Evolutionary conservation across 2,888 invertebrate genomes (phyloP).

Genomic region (Scaptomyza caliginosa): DNA sequence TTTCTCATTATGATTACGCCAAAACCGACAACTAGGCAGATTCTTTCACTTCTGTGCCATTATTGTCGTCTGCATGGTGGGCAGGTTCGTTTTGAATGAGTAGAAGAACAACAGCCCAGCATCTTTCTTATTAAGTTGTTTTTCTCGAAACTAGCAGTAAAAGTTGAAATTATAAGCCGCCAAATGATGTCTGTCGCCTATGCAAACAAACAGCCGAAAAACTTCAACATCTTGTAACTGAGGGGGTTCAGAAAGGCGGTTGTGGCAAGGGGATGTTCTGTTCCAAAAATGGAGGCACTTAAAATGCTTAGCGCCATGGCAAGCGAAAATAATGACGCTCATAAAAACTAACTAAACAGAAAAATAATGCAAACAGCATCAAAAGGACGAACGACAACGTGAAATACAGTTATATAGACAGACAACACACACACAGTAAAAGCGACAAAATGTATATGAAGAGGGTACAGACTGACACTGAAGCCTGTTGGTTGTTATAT

Average conservation of each 20-base stretch:
- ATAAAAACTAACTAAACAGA: conserved; percentile 79
- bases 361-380: conserved; percentile 59
- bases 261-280: background rate
- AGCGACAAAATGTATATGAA: background rate
- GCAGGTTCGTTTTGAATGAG: conserved; percentile 13
- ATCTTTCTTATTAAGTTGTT: conserved; percentile 61
- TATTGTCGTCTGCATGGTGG: background rate
- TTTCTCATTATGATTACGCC: conserved; percentile 15
- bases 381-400: conserved; percentile 49
- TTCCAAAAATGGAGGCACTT: conserved; percentile 60
- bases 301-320: conserved; percentile 78
- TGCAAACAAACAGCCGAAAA: conserved; percentile 56
- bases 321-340: conserved; percentile 79
- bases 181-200: conserved; percentile 67
- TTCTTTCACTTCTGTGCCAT: conserved; percentile 4
- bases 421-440: background rate
- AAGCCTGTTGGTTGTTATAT: conserved; percentile 26
- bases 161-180: conserved; percentile 75
- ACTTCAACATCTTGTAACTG: background rate
- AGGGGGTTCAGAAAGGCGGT: background rate
- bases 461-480: conserved; percentile 5
- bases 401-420: conserved; percentile 47
- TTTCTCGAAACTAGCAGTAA: conserved; percentile 57
- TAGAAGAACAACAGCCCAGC: conserved; percentile 14
- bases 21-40: conserved; percentile 23